Percentiles rank a stretch among this genome's conserved stretches.
Conservation (phyloP, 2,113 vertebrate genomes). For the Motacilla alba region DNA sequence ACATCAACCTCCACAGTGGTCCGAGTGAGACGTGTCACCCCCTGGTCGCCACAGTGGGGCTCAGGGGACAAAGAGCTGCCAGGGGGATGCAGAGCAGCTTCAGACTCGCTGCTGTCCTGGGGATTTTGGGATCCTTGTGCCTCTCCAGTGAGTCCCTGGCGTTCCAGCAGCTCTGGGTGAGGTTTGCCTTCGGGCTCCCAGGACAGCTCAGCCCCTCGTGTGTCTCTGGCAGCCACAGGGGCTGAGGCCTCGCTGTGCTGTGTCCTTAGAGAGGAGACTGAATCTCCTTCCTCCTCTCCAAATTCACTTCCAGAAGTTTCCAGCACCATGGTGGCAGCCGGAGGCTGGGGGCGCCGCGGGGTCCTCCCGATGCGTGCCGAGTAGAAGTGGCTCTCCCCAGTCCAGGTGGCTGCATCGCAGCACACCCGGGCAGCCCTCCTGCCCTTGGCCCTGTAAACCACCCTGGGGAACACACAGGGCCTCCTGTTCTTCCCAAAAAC, state of each 20-base stretch:
- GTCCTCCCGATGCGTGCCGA: not conserved
- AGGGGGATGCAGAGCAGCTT: not conserved
- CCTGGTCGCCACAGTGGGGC: rapidly evolving
- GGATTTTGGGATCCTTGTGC: not conserved
- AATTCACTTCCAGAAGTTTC: rapidly evolving
- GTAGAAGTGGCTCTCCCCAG: not conserved
- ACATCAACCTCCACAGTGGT: not conserved
- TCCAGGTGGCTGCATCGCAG: not conserved
- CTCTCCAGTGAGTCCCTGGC: rapidly evolving
- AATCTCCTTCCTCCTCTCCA: rapidly evolving
- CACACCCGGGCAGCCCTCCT: not conserved
- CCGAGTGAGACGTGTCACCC: rapidly evolving
- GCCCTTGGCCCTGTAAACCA: not conserved
- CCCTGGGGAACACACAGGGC: not conserved
- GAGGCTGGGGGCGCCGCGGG: not conserved
- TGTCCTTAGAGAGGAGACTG: rapidly evolving
- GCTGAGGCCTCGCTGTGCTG: rapidly evolving
- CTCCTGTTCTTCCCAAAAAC: conserved; percentile 17
- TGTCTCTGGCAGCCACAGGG: rapidly evolving
- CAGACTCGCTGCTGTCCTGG: rapidly evolving
- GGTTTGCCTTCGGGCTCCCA: not conserved
- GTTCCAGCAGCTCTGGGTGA: not conserved
- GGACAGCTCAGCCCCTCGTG: rapidly evolving
- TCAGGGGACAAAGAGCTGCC: rapidly evolving
- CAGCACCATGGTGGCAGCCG: rapidly evolving